Base-by-base conservation (phyloP, 2,888 invertebrate genomes). In the Morinoia aosen region DNA sequence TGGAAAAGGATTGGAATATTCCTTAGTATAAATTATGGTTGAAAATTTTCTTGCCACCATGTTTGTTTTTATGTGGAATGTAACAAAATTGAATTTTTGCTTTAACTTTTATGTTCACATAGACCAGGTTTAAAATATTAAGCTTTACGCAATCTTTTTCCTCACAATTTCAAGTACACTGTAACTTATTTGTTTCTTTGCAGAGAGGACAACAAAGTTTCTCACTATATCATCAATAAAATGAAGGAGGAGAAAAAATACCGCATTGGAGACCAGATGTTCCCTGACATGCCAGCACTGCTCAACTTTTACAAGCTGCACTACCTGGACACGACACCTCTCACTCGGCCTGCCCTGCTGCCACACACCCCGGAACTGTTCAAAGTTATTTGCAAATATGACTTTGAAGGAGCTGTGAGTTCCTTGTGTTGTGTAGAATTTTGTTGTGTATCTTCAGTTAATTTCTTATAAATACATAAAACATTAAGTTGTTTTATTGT, bases 221-320 rank as follows among this genome's bases (percentile, higher is more conserved):
- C 99, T 97, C 99, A 99, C 98, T 99, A 99, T 97, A 99, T 99
- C 97, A 99, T 99, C 97, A 99, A 99, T 97, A 98, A 99, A 97
- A 98, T 99, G 96, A 98, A 98, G 96, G 98, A 96, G 39, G 96
- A 98, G 97, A 98, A 98, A 96, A 98, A 98, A 96, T 99, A 98
- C 97, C 98, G 99, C 96, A 99, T 99, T 97, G 99, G 99, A 10
- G 99, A 99, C 97, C 99, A 99, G 97, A 98, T 98, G 97, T 99
- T 99, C 97, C 98, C 98, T 0, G 99, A 99, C 97, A 98, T 99
- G 97, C 98, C 99, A 48, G 98, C 98, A 96, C 98, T 99, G 97
- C 98, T 99, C 97, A 98, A 98, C 96, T 99, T 99, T 98, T 99
- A 99, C 97, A 98, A 99, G 97, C 98, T 99, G 95, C 99, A 99